Evolutionary conservation across 2,113 vertebrate species (phyloP).

Genomic region (Tyto alba): DNA sequence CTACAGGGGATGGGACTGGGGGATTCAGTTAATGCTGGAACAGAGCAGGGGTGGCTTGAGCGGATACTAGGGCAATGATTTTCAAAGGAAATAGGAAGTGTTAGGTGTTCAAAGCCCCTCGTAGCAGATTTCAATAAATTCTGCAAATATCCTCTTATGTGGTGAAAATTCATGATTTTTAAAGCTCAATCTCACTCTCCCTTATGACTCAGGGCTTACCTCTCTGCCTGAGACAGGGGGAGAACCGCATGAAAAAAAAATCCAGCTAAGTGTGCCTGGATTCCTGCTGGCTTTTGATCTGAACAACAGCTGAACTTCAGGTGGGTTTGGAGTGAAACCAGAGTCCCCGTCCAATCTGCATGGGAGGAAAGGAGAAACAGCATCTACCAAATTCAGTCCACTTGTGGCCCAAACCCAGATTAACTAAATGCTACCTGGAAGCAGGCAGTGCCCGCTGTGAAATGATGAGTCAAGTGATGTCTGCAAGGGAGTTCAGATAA

Average conservation of each 20-base stretch:
- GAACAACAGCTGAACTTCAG: background rate
- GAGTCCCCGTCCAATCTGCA: background rate
- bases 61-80: background rate
- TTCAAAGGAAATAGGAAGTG: background rate
- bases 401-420: background rate
- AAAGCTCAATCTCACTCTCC: background rate
- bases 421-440: background rate
- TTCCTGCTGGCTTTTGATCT: background rate
- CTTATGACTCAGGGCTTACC: background rate
- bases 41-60: background rate
- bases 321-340: background rate
- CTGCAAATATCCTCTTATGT: background rate
- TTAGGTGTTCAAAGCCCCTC: background rate
- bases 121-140: background rate
- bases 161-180: background rate
- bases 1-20: background rate
- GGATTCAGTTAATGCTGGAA: background rate
- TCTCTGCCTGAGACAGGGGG: background rate
- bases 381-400: background rate
- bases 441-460: background rate
- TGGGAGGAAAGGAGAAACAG: background rate
- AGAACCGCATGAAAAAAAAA: rapidly evolving
- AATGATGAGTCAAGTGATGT: background rate
- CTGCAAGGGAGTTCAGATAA: background rate
- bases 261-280: background rate